These are phyloP conservation scores for Syngnathus scovelli DNA, from an alignment of 2,113 vertebrate genomes.

Conservation along the genomic window DNA sequence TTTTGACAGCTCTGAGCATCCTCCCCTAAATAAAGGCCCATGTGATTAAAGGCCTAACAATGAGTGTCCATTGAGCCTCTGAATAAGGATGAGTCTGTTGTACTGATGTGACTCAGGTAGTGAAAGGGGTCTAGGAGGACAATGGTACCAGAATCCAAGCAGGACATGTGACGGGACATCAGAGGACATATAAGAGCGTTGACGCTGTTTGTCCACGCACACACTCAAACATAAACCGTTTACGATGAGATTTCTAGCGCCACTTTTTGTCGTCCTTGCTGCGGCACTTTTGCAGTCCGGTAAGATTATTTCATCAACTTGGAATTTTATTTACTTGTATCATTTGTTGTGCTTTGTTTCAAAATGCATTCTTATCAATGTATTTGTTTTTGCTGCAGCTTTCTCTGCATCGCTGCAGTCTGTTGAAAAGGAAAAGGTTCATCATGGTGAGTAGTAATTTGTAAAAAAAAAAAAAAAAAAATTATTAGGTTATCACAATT, in stretches of 20 bases:
- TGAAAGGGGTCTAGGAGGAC: conserved; percentile 60
- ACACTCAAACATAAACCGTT: conserved; percentile 9
- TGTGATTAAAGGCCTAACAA: conserved; percentile 62
- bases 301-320: conserved; percentile 38
- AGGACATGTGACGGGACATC: conserved; percentile 67
- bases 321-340: background rate
- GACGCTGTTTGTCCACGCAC: background rate
- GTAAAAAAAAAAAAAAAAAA: background rate
- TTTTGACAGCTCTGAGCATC: conserved; percentile 12
- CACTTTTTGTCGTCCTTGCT: conserved; percentile 50
- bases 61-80: conserved; percentile 42
- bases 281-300: conserved; percentile 55
- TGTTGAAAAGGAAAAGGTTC: conserved; percentile 25
- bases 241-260: conserved; percentile 53
- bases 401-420: conserved; percentile 58
- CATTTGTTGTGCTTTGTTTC: background rate
- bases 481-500: background rate
- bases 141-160: conserved; percentile 60
- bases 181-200: conserved; percentile 26
- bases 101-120: conserved; percentile 58
- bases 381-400: conserved; percentile 29
- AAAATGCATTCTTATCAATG: background rate
- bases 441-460: conserved; percentile 42
- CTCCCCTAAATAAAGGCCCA: conserved; percentile 51
- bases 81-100: conserved; percentile 66